Conservation (phyloP, 2,797 vertebrate species). For the Coregonus ussuriensis region DNA sequence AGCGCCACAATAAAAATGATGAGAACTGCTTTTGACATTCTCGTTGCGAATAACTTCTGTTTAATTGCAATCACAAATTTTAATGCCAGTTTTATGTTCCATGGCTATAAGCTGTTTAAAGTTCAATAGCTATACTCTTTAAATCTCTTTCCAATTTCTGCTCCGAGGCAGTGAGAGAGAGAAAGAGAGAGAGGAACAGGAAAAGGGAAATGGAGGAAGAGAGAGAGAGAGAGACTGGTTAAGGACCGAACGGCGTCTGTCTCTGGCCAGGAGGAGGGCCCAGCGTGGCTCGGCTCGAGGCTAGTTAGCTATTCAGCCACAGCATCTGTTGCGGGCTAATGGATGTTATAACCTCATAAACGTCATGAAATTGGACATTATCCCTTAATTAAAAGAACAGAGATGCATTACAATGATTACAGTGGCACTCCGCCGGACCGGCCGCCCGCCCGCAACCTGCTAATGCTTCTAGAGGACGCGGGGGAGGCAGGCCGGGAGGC, state of each 20-base stretch:
- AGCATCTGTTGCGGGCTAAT: constrained; percentile 86
- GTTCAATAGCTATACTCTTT: constrained; percentile 82
- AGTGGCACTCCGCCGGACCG: constrained; percentile 67
- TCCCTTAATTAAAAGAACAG: constrained; percentile 87
- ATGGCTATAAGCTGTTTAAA: constrained; percentile 83
- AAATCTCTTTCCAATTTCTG: constrained; percentile 78
- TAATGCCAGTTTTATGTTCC: constrained; percentile 85
- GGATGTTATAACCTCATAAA: constrained; percentile 87
- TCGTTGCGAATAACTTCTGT: constrained; percentile 78
- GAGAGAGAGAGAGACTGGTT: constrained; percentile 33
- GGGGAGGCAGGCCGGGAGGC: constrained; percentile 37
- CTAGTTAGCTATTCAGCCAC: constrained; percentile 78
- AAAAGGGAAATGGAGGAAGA: background rate
- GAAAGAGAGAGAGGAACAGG: background rate
- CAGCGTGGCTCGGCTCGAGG: constrained; percentile 65
- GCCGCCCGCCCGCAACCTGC: constrained; percentile 55
- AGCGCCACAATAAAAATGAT: constrained; percentile 84
- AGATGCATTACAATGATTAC: constrained; percentile 84
- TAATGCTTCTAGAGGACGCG: constrained; percentile 69
- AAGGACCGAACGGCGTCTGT: constrained; percentile 58
- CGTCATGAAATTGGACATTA: constrained; percentile 86
- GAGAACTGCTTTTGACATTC: constrained; percentile 86
- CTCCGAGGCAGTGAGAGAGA: constrained; percentile 55
- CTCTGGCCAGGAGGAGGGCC: constrained; percentile 69
- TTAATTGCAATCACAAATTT: constrained; percentile 88